Evolutionary conservation across 2,797 vertebrate species (phyloP), one percentile per base, ranked within the genome.

Genomic region (Lerista edwardsae): DNA sequence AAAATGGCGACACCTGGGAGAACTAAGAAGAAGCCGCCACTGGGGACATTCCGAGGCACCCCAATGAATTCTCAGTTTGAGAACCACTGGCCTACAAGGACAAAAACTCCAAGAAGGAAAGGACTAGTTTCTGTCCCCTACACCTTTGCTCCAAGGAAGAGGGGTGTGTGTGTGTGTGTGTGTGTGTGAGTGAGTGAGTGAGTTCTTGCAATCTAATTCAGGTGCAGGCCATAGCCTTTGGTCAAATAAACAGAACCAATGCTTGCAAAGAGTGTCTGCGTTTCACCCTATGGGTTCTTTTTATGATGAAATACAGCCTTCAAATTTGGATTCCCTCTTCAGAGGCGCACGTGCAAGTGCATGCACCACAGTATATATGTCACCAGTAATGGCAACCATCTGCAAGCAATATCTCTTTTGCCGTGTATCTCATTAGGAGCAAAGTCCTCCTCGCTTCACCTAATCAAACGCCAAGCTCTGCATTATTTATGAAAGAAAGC

Each of bases 401-500:
- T 94, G 87, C 80, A 89, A 78, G 90, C 89, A 93, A 91, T 74
- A 88, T 69, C 69, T 79, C 72, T 83, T 77, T 93, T 87, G 75
- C 86, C 84, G 85, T 84, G 86, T 91, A 92, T 87, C 86, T 89
- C 85, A 94, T 94, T 90, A 93, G 82, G 86, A 36, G 84, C 88
- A 91, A 94, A 94, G 91, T 94, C 92, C 90, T 90, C 80, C 31
- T 87, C 84, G 86, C 85, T 91, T 93, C 90, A 89, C 88, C 87
- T 95, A 93, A 94, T 92, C 83, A 86, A 91, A 80, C 62, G 85
- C 85, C 84, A 91, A 95, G 85, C 80, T 77, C 47, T 95, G 91
- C 91, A 94, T 94, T 95, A 95, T 94, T 95, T 94, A 95, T 94
- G 93, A 94, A 94, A 94, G 88, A 80, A 91, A 94, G 80, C 76